Evolutionary conservation across 2,113 vertebrate species (phyloP).

Genomic region (Epinephelus fuscoguttatus): DNA sequence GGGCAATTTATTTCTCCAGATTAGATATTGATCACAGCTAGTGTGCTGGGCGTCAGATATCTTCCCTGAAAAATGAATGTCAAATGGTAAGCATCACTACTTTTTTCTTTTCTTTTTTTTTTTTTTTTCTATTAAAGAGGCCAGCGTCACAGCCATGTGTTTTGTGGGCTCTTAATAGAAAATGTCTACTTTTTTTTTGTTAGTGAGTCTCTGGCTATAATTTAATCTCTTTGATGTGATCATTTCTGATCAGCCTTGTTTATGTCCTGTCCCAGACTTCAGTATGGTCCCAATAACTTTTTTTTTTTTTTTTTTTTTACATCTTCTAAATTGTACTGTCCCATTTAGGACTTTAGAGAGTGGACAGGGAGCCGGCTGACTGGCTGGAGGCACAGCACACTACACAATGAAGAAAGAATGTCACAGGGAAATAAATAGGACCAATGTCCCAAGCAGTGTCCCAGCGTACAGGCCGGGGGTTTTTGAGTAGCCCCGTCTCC

Average conservation of each 20-base stretch:
- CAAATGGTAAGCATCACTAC: slow-evolving; percentile 65
- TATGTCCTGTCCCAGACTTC: slow-evolving; percentile 43
- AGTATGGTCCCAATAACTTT: not conserved
- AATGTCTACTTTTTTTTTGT: slow-evolving; percentile 34
- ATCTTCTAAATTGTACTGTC: slow-evolving; percentile 50
- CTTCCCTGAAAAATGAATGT: slow-evolving; percentile 83
- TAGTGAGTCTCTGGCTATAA: slow-evolving; percentile 32
- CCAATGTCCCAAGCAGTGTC: slow-evolving; percentile 54
- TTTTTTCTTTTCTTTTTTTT: slow-evolving; percentile 28
- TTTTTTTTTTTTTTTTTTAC: not conserved
- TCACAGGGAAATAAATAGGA: slow-evolving; percentile 72
- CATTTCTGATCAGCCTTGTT: slow-evolving; percentile 51
- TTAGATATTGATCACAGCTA: slow-evolving; percentile 88
- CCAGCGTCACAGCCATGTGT: not conserved
- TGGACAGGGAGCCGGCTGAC: slow-evolving; percentile 60
- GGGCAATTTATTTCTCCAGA: slow-evolving; percentile 87
- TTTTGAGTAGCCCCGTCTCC: slow-evolving; percentile 39
- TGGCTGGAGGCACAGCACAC: slow-evolving; percentile 54
- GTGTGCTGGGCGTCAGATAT: slow-evolving; percentile 82
- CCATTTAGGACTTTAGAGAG: slow-evolving; percentile 58
- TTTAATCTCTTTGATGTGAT: slow-evolving; percentile 54
- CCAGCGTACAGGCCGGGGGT: not conserved
- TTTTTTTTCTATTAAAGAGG: slow-evolving; percentile 31
- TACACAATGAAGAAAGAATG: slow-evolving; percentile 73
- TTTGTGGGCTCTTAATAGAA: slow-evolving; percentile 34